phyloP scores from a whole-genome alignment of 2,888 invertebrate species.

The Sphecodes monilicornis region DNA sequence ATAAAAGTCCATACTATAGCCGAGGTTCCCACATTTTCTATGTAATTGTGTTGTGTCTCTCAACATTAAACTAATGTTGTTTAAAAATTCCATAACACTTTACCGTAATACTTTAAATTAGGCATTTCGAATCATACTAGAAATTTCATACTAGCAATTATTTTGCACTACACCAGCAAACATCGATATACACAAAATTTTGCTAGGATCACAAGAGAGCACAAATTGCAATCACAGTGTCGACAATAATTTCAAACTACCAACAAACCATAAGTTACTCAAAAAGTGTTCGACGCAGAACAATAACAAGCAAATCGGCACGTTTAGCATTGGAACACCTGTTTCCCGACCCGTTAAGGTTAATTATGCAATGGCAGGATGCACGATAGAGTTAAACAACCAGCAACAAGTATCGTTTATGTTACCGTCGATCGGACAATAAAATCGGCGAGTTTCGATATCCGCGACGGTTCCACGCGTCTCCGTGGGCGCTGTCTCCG shows the following conservation, averaged over 20 bases:
- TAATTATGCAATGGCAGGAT: not conserved
- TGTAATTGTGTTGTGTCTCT: not conserved
- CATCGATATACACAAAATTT: not conserved
- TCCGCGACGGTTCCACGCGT: slow-evolving; percentile 28
- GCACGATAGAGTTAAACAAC: not conserved
- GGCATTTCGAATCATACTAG: not conserved
- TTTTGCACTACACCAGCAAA: not conserved
- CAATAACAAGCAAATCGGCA: not conserved
- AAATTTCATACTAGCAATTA: not conserved
- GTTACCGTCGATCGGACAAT: not conserved
- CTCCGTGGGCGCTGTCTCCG: slow-evolving; percentile 57
- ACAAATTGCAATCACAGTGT: not conserved
- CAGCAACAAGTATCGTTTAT: slow-evolving; percentile 2
- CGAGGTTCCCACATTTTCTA: too few species aligned
- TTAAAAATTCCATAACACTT: not conserved
- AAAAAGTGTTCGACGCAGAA: not conserved
- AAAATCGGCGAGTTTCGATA: slow-evolving; percentile 2
- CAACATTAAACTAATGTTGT: not conserved
- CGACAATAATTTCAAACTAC: not conserved
- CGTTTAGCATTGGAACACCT: not conserved
- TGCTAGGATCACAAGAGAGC: not conserved
- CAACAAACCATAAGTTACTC: not conserved
- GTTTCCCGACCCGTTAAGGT: not conserved
- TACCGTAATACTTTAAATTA: not conserved
- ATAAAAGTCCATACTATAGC: too few species aligned